phyloP scores from a whole-genome alignment of 2,888 invertebrate species.

The Drosophila planitibia region DNA sequence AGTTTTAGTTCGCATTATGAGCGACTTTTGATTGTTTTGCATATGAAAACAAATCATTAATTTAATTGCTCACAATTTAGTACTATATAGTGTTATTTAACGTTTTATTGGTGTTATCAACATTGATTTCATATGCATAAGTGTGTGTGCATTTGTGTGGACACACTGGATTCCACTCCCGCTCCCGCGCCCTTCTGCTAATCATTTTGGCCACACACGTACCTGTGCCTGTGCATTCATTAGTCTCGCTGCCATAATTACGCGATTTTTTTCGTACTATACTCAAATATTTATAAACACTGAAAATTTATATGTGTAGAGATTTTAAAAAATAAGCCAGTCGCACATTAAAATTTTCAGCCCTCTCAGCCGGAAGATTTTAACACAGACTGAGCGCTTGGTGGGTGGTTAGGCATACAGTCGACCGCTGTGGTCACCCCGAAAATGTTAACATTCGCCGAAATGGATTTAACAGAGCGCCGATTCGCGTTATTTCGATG shows the following conservation, averaged over 20 bases:
- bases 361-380: slow-evolving; percentile 86
- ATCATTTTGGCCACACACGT: slow-evolving; percentile 60
- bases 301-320: slow-evolving; percentile 39
- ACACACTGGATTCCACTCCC: slow-evolving; percentile 36
- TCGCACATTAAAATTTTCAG: slow-evolving; percentile 84
- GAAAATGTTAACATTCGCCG: not conserved
- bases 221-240: slow-evolving; percentile 83
- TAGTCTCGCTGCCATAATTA: slow-evolving; percentile 83
- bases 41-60: slow-evolving; percentile 34
- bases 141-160: slow-evolving; percentile 29
- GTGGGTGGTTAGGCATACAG: slow-evolving; percentile 4
- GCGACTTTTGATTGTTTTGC: slow-evolving; percentile 22
- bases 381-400: slow-evolving; percentile 76
- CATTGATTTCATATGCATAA: slow-evolving; percentile 22
- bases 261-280: slow-evolving; percentile 39
- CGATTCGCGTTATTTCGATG: not conserved
- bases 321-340: slow-evolving; percentile 45
- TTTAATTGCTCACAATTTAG: slow-evolving; percentile 24
- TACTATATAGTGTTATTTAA: slow-evolving; percentile 40
- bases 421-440: slow-evolving; percentile 7
- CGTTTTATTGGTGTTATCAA: slow-evolving; percentile 47
- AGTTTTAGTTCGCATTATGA: slow-evolving; percentile 31
- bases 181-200: not conserved
- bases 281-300: slow-evolving; percentile 53
- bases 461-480: slow-evolving; percentile 1